Conservation (phyloP, 2,797 vertebrate species). For the Loris lydekkerianus region DNA sequence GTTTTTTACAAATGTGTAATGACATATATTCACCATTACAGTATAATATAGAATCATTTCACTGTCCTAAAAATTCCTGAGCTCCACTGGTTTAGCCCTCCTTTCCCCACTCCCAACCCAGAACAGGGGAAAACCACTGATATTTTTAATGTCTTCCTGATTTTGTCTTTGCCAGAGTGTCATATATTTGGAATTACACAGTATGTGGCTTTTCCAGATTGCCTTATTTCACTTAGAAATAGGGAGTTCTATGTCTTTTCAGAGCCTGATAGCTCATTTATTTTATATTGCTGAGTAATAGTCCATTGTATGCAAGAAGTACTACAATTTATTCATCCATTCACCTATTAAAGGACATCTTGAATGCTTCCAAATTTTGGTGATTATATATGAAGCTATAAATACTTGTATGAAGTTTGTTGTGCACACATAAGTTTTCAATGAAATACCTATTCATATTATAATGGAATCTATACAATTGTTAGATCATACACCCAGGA, state of each 20-base stretch:
- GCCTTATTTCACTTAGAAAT: background rate
- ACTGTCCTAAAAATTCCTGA: background rate
- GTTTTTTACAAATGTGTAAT: background rate
- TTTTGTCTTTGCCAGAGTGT: conserved; percentile 8
- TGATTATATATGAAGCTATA: background rate
- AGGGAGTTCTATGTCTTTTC: background rate
- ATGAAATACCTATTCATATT: background rate
- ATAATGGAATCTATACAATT: background rate
- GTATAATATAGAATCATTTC: background rate
- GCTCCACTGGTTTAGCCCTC: background rate
- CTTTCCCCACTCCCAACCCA: background rate
- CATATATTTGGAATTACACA: background rate
- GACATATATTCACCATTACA: background rate
- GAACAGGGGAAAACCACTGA: background rate
- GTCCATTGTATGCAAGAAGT: background rate
- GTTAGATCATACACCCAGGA: background rate
- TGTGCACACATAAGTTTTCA: background rate
- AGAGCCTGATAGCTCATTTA: background rate
- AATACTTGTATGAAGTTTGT: background rate
- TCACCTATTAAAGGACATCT: background rate
- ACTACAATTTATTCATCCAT: background rate
- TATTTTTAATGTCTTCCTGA: background rate
- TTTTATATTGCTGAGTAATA: conserved; percentile 34
- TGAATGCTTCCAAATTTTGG: background rate
- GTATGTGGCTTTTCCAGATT: background rate